Conservation (phyloP, 2,797 vertebrate species). For the Mycteria americana region DNA sequence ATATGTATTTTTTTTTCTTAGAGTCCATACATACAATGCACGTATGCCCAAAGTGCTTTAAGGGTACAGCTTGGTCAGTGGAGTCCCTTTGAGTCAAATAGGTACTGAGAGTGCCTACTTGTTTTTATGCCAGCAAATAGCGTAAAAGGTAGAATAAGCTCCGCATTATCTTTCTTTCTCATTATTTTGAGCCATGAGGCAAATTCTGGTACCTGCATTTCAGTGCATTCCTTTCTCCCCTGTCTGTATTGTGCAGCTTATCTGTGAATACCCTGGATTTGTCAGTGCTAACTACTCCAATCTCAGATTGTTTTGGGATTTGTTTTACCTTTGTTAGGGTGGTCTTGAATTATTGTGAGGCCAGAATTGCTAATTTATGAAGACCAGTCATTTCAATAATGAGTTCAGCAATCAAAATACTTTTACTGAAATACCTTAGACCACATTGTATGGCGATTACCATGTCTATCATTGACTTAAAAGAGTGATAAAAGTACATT, state of each 20-base stretch:
- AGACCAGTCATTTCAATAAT: not conserved
- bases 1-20: not conserved
- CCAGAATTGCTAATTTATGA: not conserved
- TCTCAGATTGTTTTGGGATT: not conserved
- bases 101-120: not conserved
- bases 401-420: not conserved
- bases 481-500: not conserved
- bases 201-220: not conserved
- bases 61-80: not conserved
- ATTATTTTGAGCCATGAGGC: not conserved
- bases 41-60: not conserved
- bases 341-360: not conserved
- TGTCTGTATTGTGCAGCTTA: not conserved
- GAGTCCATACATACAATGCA: not conserved
- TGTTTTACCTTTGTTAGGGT: not conserved
- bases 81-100: not conserved
- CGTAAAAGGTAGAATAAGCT: not conserved
- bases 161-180: not conserved
- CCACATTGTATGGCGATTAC: not conserved
- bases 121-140: not conserved
- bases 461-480: not conserved
- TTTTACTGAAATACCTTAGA: not conserved
- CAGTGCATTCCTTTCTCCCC: not conserved
- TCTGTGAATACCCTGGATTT: not conserved
- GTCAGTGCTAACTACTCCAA: not conserved